These are phyloP conservation scores for Platypus cylindrus DNA, from an alignment of 2,888 invertebrate species.

Conservation along the genomic window DNA sequence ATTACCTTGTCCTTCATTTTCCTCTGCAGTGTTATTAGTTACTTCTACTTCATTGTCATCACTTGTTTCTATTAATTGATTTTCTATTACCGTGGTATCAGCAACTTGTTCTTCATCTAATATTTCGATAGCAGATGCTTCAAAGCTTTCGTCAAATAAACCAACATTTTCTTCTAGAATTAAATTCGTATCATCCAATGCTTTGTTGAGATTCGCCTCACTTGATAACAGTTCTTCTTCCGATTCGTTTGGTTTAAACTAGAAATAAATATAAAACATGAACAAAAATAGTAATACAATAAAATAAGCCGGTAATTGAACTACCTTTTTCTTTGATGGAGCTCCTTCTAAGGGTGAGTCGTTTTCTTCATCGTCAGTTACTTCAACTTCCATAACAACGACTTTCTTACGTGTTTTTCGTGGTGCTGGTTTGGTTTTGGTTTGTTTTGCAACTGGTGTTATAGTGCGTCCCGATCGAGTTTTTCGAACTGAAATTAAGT, in stretches of 20 bases:
- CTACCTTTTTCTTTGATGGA: slow-evolving; percentile 14
- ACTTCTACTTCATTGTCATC: background rate
- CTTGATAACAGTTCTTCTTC: too few relatives aligned
- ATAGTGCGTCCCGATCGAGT: slow-evolving; percentile 45
- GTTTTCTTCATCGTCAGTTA: slow-evolving; percentile 32
- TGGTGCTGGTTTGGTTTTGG: slow-evolving; percentile 22
- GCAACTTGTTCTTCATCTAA: too few relatives aligned
- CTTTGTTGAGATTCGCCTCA: too few relatives aligned
- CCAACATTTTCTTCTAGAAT: too few relatives aligned
- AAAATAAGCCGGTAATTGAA: too few relatives aligned
- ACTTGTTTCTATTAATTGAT: background rate
- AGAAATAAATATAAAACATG: too few relatives aligned
- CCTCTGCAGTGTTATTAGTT: background rate
- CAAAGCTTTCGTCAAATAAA: too few relatives aligned
- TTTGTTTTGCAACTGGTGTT: slow-evolving; percentile 22
- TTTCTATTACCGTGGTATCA: too few relatives aligned
- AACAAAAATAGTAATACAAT: too few relatives aligned
- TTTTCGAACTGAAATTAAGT: slow-evolving; percentile 36
- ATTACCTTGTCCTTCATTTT: background rate
- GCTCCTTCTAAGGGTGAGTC: slow-evolving; percentile 6
- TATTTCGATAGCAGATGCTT: too few relatives aligned
- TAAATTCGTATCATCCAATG: too few relatives aligned
- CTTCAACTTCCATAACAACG: slow-evolving; percentile 37
- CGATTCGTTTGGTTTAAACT: too few relatives aligned
- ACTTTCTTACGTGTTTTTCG: slow-evolving; percentile 34